Evolutionary conservation across 2,113 vertebrate genomes (phyloP), one percentile per base, ranked within the genome.

Genomic region (Pandion haliaetus): DNA sequence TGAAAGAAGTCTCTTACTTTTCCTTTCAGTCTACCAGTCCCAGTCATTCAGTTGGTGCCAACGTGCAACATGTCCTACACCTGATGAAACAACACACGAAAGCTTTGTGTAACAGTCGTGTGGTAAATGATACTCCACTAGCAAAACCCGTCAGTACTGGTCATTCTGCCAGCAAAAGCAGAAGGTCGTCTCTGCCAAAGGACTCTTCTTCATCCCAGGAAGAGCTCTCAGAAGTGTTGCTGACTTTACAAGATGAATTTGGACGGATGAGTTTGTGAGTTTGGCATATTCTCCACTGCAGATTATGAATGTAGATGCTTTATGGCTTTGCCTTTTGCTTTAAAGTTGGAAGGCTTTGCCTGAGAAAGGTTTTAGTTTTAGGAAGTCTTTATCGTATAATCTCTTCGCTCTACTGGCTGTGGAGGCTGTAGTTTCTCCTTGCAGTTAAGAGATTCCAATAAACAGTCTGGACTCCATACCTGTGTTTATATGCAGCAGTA

Each of bases 211-310:
- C 98, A 5, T 98, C 98, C 20, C 98, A 93, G 17, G 99, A 99
- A 91, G 99, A 99, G 63, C 97, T 99, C 8, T 98, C 98, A 0
- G 99, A 99, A 78, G 98, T 99, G 80, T 91, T 99, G 82, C 97
- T 98, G 92, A 98, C 98, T 5, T 96, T 99, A 13, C 99, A 99
- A 96, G 99, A 99, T 85, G 99, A 99, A 97, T 99, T 99, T 91
- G 98, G 98, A 71, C 98, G 99, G 86, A 99, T 99, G 99, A 99
- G 98, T 97, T 98, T 99, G 99, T 99, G 96, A 99, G 99, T 99
- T 57, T 72, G 49, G 10, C 24, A 0, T 28, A 28, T 71, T 81
- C 8, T 67, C 15, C 4, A 1, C 14, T 73, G 26, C 26, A 67
- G 74, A 18, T 74, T 12, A 17, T 31, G 14, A 45, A 34, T 62